Base-by-base conservation (phyloP, 2,113 vertebrate genomes). In the Tor tambroides region DNA sequence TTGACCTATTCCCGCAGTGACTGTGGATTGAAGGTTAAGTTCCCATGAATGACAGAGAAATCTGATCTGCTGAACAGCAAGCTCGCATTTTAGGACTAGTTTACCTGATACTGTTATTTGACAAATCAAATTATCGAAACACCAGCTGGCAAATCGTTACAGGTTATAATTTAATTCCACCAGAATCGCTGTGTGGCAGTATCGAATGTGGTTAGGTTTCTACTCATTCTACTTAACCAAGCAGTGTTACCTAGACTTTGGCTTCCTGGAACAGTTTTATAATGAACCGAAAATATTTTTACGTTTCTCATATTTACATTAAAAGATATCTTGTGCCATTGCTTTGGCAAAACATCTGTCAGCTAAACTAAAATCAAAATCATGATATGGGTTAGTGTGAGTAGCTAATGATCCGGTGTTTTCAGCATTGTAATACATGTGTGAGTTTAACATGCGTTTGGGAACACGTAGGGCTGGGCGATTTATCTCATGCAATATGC, bases 81-180 rank as follows among this genome's bases (percentile, higher is more conserved):
- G 89, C 87, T 71, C 89, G 86, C 87, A 90, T 92, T 94, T 94
- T 92, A 92, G 89, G 85, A 87, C 83, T 72, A 90, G 89, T 41
- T 93, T 93, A 91, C 92, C 92, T 91, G 90, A 85, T 90, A 92
- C 91, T 92, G 91, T 94, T 93, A 91, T 87, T 89, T 89, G 89
- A 91, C 83, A 83, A 93, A 95, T 93, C 89, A 90, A 94, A 94
- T 95, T 94, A 94, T 91, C 91, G 90, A 91, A 93, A 93, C 89
- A 92, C 90, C 93, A 92, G 93, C 94, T 94, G 91, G 84, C 89
- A 89, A 92, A 92, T 93, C 88, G 92, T 94, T 93, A 92, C 90
- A 86, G 91, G 90, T 91, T 91, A 86, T 94, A 94, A 95, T 94
- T 91, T 90, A 93, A 91, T 87, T 93, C 92, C 87, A 92, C 80